A percentile compares a stretch with the other conserved stretches of the same genome.
Conservation (phyloP, 2,888 invertebrate species). For the Andrena marginata region DNA sequence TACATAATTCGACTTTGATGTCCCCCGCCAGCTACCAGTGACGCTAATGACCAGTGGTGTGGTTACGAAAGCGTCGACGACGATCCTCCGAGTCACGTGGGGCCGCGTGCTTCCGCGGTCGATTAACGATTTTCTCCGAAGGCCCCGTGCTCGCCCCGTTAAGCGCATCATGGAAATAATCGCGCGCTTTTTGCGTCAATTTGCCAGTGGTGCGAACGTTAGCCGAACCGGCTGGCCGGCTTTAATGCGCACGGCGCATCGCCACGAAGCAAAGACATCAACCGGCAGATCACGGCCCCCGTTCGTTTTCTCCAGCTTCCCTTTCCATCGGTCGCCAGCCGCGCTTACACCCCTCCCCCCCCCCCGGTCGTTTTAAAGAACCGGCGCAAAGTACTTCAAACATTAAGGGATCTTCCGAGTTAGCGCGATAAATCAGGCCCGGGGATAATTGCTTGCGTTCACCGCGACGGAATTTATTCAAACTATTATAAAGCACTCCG, state of each 20-base stretch:
- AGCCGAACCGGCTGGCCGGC: slow-evolving; percentile 8
- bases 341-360: too few species aligned
- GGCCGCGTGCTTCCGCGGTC: slow-evolving; percentile 25
- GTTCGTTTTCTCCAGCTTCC: background rate
- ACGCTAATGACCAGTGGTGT: background rate
- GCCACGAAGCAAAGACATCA: slow-evolving; percentile 56
- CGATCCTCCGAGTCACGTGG: slow-evolving; percentile 2
- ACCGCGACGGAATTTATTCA: slow-evolving; percentile 47
- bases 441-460: slow-evolving; percentile 41
- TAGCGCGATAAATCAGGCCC: slow-evolving; percentile 43
- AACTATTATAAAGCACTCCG: slow-evolving; percentile 36
- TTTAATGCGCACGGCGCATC: slow-evolving; percentile 47
- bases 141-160: background rate
- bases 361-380: slow-evolving; percentile 17
- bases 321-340: background rate
- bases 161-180: slow-evolving; percentile 37
- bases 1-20: too few species aligned
- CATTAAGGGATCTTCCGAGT: slow-evolving; percentile 49
- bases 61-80: background rate
- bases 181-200: slow-evolving; percentile 51
- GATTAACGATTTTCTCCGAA: slow-evolving; percentile 49
- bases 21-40: background rate
- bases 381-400: slow-evolving; percentile 41
- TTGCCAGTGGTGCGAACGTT: slow-evolving; percentile 23
- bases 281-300: background rate